A percentile compares a stretch with the other conserved stretches of the same genome.
Conservation (phyloP, 2,888 invertebrate genomes). For the Drosophila mimetica region DNA sequence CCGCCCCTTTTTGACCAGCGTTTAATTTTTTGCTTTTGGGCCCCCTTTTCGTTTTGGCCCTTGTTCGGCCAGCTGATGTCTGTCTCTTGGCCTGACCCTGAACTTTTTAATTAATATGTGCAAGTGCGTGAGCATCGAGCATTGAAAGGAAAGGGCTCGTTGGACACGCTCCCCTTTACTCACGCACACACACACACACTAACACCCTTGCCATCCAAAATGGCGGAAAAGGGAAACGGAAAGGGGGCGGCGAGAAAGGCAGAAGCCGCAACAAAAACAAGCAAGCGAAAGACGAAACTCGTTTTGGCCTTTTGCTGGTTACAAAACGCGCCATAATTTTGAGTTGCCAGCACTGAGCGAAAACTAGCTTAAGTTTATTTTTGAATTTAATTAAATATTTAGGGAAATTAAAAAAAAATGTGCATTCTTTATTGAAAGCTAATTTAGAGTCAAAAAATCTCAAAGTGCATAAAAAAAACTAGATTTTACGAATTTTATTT, state of each 20-base stretch:
- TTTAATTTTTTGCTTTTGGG: neutral
- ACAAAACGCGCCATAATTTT: constrained; percentile 43
- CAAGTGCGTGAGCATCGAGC: constrained; percentile 56
- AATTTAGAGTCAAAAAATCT: no score
- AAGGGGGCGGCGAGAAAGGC: neutral
- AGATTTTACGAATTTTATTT: no score
- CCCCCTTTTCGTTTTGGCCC: neutral
- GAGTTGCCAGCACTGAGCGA: constrained; percentile 18
- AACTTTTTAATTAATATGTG: constrained; percentile 75
- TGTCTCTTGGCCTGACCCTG: constrained; percentile 49
- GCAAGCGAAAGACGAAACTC: constrained; percentile 36
- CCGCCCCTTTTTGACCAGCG: neutral
- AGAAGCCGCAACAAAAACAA: constrained; percentile 42
- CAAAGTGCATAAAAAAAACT: no score
- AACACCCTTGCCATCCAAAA: constrained; percentile 11
- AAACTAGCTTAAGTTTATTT: neutral
- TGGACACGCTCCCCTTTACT: constrained; percentile 2
- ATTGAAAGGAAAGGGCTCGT: constrained; percentile 27
- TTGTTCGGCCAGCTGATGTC: constrained; percentile 36
- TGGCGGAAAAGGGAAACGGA: constrained; percentile 10
- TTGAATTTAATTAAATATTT: neutral
- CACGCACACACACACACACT: neutral
- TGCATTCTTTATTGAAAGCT: no score
- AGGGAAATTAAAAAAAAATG: neutral
- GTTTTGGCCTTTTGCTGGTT: constrained; percentile 42